Conservation (phyloP, 2,797 vertebrate species). For the Cossypha caffra region DNA sequence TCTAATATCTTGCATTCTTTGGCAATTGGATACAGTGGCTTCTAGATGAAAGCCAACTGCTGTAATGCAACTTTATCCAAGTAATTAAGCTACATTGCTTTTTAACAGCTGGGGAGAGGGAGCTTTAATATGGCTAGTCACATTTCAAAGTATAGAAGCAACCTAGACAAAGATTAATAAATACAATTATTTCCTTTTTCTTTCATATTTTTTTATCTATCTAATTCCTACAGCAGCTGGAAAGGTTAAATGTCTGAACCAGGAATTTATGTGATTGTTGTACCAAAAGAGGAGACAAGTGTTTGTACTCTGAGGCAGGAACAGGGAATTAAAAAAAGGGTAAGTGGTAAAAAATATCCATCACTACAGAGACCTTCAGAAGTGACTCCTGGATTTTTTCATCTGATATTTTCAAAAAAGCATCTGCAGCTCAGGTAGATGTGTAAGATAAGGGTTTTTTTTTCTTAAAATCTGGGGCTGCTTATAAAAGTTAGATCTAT, state of each 20-base stretch:
- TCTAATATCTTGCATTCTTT: slow-evolving; percentile 1
- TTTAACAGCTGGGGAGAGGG: slow-evolving; percentile 6
- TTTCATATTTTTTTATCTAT: neutral
- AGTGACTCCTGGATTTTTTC: neutral
- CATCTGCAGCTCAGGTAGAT: neutral
- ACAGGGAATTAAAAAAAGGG: neutral
- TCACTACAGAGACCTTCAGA: neutral
- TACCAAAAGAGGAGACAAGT: neutral
- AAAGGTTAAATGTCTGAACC: neutral
- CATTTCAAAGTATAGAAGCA: neutral
- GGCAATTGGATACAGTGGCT: neutral
- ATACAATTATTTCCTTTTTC: neutral
- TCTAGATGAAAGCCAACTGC: slow-evolving; percentile 22
- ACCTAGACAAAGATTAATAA: neutral
- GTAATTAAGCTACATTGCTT: neutral
- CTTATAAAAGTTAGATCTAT: neutral
- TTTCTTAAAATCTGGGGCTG: neutral
- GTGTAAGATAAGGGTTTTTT: neutral
- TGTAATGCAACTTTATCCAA: neutral
- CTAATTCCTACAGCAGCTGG: neutral
- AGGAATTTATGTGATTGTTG: neutral
- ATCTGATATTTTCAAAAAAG: neutral
- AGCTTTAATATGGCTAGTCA: neutral
- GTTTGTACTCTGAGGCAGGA: neutral
- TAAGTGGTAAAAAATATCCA: neutral